These are phyloP conservation scores for Pteruthius melanotis DNA, from an alignment of 2,113 vertebrate species.

Conservation along the genomic window DNA sequence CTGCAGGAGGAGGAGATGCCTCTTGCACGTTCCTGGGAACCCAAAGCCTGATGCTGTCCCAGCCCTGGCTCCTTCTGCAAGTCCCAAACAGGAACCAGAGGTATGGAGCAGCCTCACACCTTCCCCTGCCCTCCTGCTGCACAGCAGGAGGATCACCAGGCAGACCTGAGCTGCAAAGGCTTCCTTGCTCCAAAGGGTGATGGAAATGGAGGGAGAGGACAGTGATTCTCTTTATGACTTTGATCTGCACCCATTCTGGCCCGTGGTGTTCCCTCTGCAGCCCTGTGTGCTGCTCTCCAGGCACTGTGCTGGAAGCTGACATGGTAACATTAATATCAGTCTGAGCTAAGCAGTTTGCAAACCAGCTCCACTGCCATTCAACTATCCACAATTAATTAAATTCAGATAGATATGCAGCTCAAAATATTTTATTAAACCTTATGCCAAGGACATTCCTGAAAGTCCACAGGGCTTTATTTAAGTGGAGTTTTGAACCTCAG, in stretches of 20 bases:
- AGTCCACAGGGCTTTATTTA: conserved; percentile 69
- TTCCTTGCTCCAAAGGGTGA: rapidly evolving
- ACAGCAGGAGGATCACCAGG: neutral
- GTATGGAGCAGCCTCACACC: rapidly evolving
- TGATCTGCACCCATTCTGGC: neutral
- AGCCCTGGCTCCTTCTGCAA: neutral
- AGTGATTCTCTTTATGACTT: neutral
- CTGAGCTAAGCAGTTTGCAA: conserved; percentile 38
- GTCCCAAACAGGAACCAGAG: neutral
- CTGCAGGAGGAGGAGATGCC: neutral
- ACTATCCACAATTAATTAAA: conserved; percentile 71
- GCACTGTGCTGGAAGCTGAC: conserved; percentile 5
- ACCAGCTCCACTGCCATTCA: conserved; percentile 44
- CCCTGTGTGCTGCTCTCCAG: neutral
- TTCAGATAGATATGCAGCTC: conserved; percentile 64
- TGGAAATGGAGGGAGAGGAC: neutral
- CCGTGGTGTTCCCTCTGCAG: neutral
- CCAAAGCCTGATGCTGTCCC: neutral
- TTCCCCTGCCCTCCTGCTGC: neutral
- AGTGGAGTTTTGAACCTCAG: conserved; percentile 67
- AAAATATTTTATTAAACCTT: conserved; percentile 54
- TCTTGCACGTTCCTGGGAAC: neutral
- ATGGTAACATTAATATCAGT: neutral
- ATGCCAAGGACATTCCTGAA: conserved; percentile 71
- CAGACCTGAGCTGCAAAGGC: neutral